A percentile compares a stretch with the other conserved stretches of the same genome.
Conservation (phyloP, 2,797 vertebrate species). For the Calcarius lapponicus region DNA sequence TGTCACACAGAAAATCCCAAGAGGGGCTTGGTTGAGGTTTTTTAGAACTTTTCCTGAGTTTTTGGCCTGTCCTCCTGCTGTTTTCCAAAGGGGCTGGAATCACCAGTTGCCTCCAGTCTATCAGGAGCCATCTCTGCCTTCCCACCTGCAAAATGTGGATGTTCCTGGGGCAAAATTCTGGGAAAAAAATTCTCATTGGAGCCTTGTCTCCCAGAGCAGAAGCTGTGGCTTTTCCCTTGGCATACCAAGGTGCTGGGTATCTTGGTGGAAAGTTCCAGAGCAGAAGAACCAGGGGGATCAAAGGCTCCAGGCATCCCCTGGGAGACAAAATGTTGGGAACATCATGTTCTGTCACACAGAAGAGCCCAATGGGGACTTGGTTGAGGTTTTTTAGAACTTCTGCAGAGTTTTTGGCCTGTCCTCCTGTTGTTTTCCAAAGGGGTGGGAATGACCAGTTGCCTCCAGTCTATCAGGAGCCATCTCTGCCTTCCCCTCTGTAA, state of each 20-base stretch:
- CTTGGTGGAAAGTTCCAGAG: too few species aligned
- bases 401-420: neutral
- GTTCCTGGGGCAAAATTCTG: neutral
- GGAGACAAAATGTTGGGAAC: neutral
- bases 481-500: neutral
- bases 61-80: neutral
- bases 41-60: neutral
- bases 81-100: neutral
- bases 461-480: neutral
- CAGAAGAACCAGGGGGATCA: neutral
- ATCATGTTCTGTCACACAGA: too few species aligned
- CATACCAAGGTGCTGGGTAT: too few species aligned
- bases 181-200: too few species aligned
- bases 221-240: too few species aligned
- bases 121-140: neutral
- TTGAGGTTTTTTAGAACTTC: neutral
- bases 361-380: neutral
- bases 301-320: too few species aligned
- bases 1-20: neutral
- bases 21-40: rapidly evolving
- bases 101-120: neutral
- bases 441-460: neutral
- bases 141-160: neutral
- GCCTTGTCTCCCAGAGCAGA: too few species aligned
- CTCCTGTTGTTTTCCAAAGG: neutral